Evolutionary conservation across 2,888 invertebrate species (phyloP), one percentile per base, ranked within the genome.

Genomic region (Fragum sueziense): DNA sequence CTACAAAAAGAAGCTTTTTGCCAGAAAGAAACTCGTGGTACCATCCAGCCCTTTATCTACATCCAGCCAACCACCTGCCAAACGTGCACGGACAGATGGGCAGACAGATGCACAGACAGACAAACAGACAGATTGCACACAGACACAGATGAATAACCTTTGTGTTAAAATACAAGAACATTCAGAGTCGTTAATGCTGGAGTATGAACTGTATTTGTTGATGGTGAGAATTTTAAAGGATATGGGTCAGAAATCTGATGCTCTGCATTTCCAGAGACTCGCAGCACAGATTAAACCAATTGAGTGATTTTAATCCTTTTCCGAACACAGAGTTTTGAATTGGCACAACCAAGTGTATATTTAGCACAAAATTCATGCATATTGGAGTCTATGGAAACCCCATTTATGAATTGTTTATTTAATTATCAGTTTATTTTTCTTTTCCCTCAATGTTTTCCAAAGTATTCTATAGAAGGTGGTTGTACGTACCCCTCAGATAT

Each of bases 181-280:
- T 52, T 34, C 51, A 9, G 57, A 65, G 22, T 37, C 69, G 34
- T 41, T 79, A 7, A 70, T 74, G n/a, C 33, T 82, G n/a, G 85
- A 82, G 41, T 62, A 71, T 20, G 71, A 79, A 17, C 54, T 83
- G 33, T 87, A 85, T 61, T 25, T 82, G 37, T 72, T 74, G 68
- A 72, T 86, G 52, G 79, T 80, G 14, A 79, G 74, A 37, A 74
- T 79, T 17, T 57, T 86, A 41, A 65, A 65, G 34, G 70, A 57
- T 47, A 62, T 74, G 70, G 69, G 75, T 9, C 76, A 86, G 54
- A 52, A 59, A 11, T 61, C 65, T 22, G 86, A 87, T 77, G 85
- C 86, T 34, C 54, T 85, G 29, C 88, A 86, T 69, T 86, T 62
- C 67, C 73, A 82, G 1, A 82, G 87, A 65, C 74, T 88, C 11